These are phyloP conservation scores for Dipodomys stephensi DNA, from an alignment of 2,113 vertebrate species.

Conservation along the genomic window DNA sequence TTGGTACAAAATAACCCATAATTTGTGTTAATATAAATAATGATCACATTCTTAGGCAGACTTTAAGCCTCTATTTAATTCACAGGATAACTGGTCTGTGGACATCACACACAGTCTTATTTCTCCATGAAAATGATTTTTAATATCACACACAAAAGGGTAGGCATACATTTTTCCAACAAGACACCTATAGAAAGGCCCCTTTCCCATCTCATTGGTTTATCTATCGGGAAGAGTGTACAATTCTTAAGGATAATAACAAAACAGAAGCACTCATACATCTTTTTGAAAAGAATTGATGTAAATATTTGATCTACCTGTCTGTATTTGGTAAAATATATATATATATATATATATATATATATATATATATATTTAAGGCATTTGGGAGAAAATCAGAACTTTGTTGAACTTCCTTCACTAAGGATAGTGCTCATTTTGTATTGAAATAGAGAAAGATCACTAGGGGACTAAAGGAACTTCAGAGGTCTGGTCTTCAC, in stretches of 20 bases:
- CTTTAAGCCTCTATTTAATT: neutral
- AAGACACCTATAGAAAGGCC: neutral
- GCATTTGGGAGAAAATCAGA: neutral
- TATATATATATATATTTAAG: neutral
- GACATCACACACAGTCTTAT: neutral
- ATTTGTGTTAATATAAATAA: slow-evolving; percentile 23
- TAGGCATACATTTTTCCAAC: neutral
- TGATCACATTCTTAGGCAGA: neutral
- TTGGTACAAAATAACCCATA: slow-evolving; percentile 6
- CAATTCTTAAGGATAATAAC: neutral
- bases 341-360: too few species aligned
- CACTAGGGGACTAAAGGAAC: neutral
- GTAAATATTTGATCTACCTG: neutral
- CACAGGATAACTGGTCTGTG: neutral
- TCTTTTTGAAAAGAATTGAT: slow-evolving; percentile 16
- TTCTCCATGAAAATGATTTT: slow-evolving; percentile 21
- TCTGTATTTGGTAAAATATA: neutral
- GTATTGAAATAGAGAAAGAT: neutral
- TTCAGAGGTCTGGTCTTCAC: neutral
- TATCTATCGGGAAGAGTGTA: neutral
- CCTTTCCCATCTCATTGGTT: neutral
- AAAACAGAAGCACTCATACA: neutral
- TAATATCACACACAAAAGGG: slow-evolving; percentile 30
- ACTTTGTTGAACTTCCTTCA: neutral
- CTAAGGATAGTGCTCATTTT: neutral